Percentiles rank a stretch among this genome's conserved stretches.
These are phyloP conservation scores for Nemurella pictetii DNA, from an alignment of 2,888 invertebrate species.

Conservation along the genomic window DNA sequence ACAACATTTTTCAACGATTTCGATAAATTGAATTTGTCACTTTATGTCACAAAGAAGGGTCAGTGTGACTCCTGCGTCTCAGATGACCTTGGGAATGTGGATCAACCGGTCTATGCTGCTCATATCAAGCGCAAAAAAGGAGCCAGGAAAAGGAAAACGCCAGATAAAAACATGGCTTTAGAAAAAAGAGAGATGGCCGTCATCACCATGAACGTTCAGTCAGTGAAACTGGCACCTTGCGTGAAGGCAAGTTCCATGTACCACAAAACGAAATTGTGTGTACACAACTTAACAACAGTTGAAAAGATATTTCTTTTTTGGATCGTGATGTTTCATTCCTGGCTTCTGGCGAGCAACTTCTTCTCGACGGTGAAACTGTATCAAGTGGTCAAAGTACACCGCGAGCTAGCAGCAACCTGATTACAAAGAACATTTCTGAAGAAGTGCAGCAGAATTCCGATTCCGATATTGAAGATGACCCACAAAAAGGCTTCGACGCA, in stretches of 20 bases:
- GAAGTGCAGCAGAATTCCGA: not conserved
- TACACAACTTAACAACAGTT: conserved; percentile 44
- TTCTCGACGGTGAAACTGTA: not conserved
- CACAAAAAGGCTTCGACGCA: not conserved
- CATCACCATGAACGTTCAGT: conserved; percentile 45
- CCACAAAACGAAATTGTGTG: conserved; percentile 45
- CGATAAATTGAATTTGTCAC: conserved; percentile 23
- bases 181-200: conserved; percentile 38
- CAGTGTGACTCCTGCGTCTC: conserved; percentile 43
- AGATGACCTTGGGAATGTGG: conserved; percentile 42
- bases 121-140: conserved; percentile 44
- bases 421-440: not conserved
- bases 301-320: not conserved
- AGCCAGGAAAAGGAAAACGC: not conserved
- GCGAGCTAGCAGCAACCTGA: not conserved
- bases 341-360: not conserved
- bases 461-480: not conserved
- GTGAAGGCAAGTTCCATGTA: conserved; percentile 43
- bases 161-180: conserved; percentile 40
- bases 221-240: conserved; percentile 44
- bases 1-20: conserved; percentile 9
- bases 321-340: not conserved
- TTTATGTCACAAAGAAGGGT: conserved; percentile 44
- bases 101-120: conserved; percentile 39
- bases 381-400: not conserved